Evolutionary conservation across 1,140 invertebrate species (phyloP).

Genomic region (Zaprionus lachaisei): DNA sequence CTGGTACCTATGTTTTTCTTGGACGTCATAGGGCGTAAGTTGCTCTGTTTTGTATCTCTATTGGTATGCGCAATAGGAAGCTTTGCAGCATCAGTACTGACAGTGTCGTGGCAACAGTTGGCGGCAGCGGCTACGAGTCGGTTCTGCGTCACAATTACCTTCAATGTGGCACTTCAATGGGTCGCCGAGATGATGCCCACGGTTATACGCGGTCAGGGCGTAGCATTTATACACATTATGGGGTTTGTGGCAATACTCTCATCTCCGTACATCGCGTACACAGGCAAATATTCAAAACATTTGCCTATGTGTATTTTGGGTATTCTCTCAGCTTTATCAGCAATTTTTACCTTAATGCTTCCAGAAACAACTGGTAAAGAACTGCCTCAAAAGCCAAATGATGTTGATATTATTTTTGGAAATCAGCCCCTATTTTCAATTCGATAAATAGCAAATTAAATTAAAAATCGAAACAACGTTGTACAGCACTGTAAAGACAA

Average conservation of each 20-base stretch:
- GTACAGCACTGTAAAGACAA: background rate
- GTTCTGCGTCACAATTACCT: constrained; percentile 93
- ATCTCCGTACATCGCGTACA: constrained; percentile 92
- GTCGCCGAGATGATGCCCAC: constrained; percentile 94
- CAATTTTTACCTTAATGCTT: constrained; percentile 89
- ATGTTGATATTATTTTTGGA: constrained; percentile 36
- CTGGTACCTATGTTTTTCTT: constrained; percentile 91
- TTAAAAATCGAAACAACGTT: background rate
- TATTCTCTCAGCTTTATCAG: constrained; percentile 89
- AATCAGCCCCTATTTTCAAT: constrained; percentile 7
- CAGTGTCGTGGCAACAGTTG: constrained; percentile 88
- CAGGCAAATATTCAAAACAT: constrained; percentile 87
- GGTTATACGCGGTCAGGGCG: constrained; percentile 92
- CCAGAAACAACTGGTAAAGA: constrained; percentile 93
- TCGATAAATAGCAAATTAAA: background rate
- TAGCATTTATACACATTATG: constrained; percentile 92
- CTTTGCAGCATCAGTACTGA: constrained; percentile 89
- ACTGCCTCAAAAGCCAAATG: constrained; percentile 88
- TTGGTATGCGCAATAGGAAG: constrained; percentile 91
- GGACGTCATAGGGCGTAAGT: constrained; percentile 92
- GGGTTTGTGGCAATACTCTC: constrained; percentile 92
- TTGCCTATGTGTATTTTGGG: constrained; percentile 90
- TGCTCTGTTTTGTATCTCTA: constrained; percentile 91
- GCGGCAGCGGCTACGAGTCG: constrained; percentile 90
- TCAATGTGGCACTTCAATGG: constrained; percentile 95